phyloP scores from a whole-genome alignment of 2,113 vertebrate species.

The Seriola rivoliana region DNA sequence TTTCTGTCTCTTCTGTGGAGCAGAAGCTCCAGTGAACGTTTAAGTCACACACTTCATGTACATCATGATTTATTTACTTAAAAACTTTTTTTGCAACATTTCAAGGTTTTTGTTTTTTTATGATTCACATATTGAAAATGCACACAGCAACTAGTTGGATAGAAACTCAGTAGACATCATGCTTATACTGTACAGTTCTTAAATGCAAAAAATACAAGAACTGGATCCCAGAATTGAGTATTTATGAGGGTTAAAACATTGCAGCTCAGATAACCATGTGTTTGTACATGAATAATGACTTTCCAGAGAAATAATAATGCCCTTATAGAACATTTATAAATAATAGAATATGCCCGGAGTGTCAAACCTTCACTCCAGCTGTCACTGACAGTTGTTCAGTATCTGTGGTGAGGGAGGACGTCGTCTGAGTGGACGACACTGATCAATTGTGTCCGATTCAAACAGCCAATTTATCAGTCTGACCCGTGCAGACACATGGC shows the following conservation, averaged over 20 bases:
- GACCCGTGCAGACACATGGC: conserved; percentile 29
- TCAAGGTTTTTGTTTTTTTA: background rate
- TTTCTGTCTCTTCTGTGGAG: no score
- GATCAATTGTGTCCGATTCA: background rate
- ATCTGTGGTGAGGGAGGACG: background rate
- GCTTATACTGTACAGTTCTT: background rate
- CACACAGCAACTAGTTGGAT: background rate
- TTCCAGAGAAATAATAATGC: no score
- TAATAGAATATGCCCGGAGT: background rate
- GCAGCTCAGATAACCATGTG: no score
- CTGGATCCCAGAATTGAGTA: no score
- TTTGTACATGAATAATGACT: no score
- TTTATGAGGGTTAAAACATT: no score
- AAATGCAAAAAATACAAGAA: background rate
- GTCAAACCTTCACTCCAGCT: conserved; percentile 4
- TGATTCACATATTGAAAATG: background rate
- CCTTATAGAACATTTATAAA: no score
- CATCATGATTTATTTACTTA: no score
- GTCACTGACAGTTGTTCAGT: background rate
- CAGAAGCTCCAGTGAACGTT: no score
- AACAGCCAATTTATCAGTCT: conserved; percentile 12
- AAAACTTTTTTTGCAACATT: no score
- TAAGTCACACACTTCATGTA: no score
- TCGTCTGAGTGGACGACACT: background rate
- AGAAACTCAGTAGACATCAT: background rate